Evolutionary conservation across 2,888 invertebrate genomes (phyloP).

Genomic region (Lottia gigantea): DNA sequence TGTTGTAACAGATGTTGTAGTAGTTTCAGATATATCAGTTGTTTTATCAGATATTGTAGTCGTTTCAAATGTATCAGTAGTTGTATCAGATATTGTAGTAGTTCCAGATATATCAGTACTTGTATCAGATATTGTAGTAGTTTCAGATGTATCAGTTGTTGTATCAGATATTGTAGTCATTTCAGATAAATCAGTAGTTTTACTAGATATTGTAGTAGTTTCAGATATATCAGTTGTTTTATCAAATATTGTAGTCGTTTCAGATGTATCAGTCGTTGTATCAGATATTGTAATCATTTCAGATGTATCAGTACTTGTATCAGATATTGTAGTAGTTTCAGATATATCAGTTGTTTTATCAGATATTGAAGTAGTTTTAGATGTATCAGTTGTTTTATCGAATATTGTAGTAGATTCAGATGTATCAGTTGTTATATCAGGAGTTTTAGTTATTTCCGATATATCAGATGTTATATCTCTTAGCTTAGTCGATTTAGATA

Average conservation of each 20-base stretch:
- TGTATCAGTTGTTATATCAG: neutral
- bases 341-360: neutral
- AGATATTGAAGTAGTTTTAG: neutral
- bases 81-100: constrained; percentile 3
- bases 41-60: too few relatives aligned
- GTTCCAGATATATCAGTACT: too few relatives aligned
- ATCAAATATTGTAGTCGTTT: neutral
- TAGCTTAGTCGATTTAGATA: too few relatives aligned
- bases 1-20: constrained; percentile 4
- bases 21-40: neutral
- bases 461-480: neutral
- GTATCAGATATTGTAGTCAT: neutral
- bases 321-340: too few relatives aligned
- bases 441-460: neutral
- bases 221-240: neutral
- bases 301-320: neutral
- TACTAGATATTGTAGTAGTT: neutral
- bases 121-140: too few relatives aligned
- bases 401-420: neutral
- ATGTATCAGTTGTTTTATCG: neutral
- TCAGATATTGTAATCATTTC: neutral
- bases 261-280: constrained; percentile 7
- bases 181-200: neutral
- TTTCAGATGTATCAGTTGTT: too few relatives aligned
- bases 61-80: neutral